Evolutionary conservation across 2,797 vertebrate species (phyloP).

Genomic region (Tinamus major): DNA sequence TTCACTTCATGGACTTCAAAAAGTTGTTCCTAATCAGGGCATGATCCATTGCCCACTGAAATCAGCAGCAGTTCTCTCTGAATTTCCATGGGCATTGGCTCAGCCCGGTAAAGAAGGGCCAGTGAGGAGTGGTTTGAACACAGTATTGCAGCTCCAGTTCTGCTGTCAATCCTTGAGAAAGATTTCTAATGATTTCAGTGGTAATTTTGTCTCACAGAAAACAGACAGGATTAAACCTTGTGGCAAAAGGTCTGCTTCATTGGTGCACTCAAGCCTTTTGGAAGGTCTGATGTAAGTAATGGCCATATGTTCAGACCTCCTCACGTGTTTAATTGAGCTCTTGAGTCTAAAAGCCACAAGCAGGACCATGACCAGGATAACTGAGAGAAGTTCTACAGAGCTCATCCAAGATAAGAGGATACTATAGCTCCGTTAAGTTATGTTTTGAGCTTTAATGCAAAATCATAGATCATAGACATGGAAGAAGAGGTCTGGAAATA

Average conservation of each 20-base stretch:
- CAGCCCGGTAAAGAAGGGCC: background rate
- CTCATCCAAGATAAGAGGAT: background rate
- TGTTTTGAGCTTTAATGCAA: conserved; percentile 16
- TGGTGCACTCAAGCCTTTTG: background rate
- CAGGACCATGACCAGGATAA: background rate
- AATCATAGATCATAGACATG: background rate
- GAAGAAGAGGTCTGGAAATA: background rate
- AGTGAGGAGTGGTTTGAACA: conserved; percentile 25
- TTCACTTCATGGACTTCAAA: background rate
- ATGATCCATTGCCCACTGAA: background rate
- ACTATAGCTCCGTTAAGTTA: background rate
- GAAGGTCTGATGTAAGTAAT: conserved; percentile 20
- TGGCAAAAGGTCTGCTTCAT: background rate
- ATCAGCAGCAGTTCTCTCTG: background rate
- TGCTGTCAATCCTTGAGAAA: conserved; percentile 7
- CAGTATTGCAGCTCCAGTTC: background rate
- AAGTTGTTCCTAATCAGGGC: background rate
- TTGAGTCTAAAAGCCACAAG: conserved; percentile 21
- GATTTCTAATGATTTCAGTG: conserved; percentile 29
- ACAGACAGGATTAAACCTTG: background rate
- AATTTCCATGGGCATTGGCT: background rate
- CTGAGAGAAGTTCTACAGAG: background rate
- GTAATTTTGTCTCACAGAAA: conserved; percentile 8
- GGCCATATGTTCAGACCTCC: background rate
- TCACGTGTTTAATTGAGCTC: background rate